phyloP scores from a whole-genome alignment of 2,113 vertebrate species.

The Scartelaos histophorus region DNA sequence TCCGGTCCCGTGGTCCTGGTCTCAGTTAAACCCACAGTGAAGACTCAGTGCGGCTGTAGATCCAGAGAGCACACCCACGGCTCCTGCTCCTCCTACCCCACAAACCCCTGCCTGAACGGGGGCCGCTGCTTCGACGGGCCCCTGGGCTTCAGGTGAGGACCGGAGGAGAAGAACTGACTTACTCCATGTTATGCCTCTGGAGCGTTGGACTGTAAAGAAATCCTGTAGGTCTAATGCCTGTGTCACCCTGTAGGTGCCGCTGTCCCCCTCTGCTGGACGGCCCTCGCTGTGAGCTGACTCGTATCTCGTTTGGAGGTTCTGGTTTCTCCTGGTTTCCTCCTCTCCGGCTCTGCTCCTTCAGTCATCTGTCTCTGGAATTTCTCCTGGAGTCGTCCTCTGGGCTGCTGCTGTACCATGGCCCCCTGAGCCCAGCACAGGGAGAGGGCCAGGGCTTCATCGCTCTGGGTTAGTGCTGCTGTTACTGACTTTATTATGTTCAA shows the following conservation, averaged over 20 bases:
- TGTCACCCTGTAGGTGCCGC: slow-evolving; percentile 75
- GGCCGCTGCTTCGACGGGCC: slow-evolving; percentile 83
- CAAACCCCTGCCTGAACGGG: slow-evolving; percentile 84
- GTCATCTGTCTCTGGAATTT: slow-evolving; percentile 84
- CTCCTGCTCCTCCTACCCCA: slow-evolving; percentile 80
- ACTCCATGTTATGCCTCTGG: too few relatives aligned
- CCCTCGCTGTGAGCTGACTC: slow-evolving; percentile 88
- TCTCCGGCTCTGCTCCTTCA: slow-evolving; percentile 84
- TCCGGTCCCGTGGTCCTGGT: slow-evolving; percentile 77
- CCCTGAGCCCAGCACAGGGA: slow-evolving; percentile 63
- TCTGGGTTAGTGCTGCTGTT: slow-evolving; percentile 70
- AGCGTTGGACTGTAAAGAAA: too few relatives aligned
- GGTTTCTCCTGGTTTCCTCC: slow-evolving; percentile 90
- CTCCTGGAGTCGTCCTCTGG: slow-evolving; percentile 81
- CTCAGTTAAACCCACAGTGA: slow-evolving; percentile 74
- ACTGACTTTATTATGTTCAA: too few relatives aligned
- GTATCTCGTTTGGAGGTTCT: slow-evolving; percentile 80
- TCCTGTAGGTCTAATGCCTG: background rate
- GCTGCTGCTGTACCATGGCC: slow-evolving; percentile 85
- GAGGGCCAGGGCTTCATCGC: slow-evolving; percentile 81
- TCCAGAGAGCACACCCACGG: slow-evolving; percentile 76
- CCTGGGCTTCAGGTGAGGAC: slow-evolving; percentile 82
- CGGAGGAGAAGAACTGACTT: background rate
- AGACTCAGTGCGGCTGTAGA: slow-evolving; percentile 78
- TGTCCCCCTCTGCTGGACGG: slow-evolving; percentile 84